phyloP scores from a whole-genome alignment of 2,888 invertebrate genomes.

The Labia minor region DNA sequence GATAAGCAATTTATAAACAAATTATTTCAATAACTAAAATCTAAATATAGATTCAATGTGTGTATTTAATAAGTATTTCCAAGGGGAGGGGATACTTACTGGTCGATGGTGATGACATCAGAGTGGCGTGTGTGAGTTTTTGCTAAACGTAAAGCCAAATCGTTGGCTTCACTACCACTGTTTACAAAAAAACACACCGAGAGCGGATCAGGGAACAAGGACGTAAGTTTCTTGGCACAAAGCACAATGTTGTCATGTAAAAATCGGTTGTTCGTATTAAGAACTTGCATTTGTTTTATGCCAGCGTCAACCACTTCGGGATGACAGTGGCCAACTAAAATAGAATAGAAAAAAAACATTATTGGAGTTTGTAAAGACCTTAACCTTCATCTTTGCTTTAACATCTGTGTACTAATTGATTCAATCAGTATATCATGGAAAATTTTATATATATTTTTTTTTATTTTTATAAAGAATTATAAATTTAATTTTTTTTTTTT shows the following conservation, averaged over 20 bases:
- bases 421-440: too few species aligned
- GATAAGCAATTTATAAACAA: too few species aligned
- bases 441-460: too few species aligned
- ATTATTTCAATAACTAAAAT: too few species aligned
- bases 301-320: slow-evolving; percentile 87
- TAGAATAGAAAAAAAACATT: slow-evolving; percentile 25
- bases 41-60: too few species aligned
- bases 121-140: slow-evolving; percentile 76
- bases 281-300: slow-evolving; percentile 74
- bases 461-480: too few species aligned
- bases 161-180: slow-evolving; percentile 98
- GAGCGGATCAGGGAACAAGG: slow-evolving; percentile 71
- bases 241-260: slow-evolving; percentile 91
- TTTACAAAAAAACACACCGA: slow-evolving; percentile 94
- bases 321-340: slow-evolving; percentile 94
- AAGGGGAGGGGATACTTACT: slow-evolving; percentile 57
- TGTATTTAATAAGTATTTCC: too few species aligned
- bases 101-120: slow-evolving; percentile 88
- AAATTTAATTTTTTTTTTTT: too few species aligned
- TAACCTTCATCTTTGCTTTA: too few species aligned
- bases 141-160: slow-evolving; percentile 85
- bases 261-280: slow-evolving; percentile 93
- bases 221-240: slow-evolving; percentile 72
- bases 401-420: too few species aligned
- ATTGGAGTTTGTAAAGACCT: neutral